Evolutionary conservation across 2,888 invertebrate genomes (phyloP), one percentile per base, ranked within the genome.

Genomic region (Perizoma flavofasciatum): DNA sequence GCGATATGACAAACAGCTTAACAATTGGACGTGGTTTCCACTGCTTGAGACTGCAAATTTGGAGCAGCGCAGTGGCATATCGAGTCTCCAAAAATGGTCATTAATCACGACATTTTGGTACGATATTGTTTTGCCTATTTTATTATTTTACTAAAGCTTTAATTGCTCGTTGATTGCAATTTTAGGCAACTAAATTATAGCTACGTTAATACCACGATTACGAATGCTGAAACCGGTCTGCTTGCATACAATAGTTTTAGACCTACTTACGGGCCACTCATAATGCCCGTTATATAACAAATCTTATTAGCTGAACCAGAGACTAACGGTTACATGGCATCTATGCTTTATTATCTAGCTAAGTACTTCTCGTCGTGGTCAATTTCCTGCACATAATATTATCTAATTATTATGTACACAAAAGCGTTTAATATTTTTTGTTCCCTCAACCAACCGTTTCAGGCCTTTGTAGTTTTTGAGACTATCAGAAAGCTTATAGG

Each of bases 231-330:
- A 84, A 85, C 83, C 83, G 80, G 83, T 85, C 78, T 78, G 77
- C 37, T 44, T 52, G 54, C 81, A 82, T 52, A 57, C 81, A 82
- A 86, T 85, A 82, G 85, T 83, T 85, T 85, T 86, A 80, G 79
- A 81, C 81, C 81, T 78, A 77, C 73, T 77, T 73, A 73, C 71
- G 70, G 72, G 69, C 70, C 67, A 74, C 64, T 78, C 79, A 78
- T 82, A 81, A 81, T 77, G 79, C 77, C 84, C 83, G 85, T 88
- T 86, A 86, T 82, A 83, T 82, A 86, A 86, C 81, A 83, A 83
- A 86, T 87, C 82, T 83, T 85, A 85, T 83, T 83, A 83, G 78
- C 74, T 78, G 73, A 77, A 82, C 79, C 76, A 79, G 70, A 80
- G 70, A 75, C 68, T 69, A 74, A 82, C 81, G 74, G 83, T 84